A percentile compares a stretch with the other conserved stretches of the same genome.
phyloP scores from a whole-genome alignment of 2,797 vertebrate species.

The Danio tinwini region DNA sequence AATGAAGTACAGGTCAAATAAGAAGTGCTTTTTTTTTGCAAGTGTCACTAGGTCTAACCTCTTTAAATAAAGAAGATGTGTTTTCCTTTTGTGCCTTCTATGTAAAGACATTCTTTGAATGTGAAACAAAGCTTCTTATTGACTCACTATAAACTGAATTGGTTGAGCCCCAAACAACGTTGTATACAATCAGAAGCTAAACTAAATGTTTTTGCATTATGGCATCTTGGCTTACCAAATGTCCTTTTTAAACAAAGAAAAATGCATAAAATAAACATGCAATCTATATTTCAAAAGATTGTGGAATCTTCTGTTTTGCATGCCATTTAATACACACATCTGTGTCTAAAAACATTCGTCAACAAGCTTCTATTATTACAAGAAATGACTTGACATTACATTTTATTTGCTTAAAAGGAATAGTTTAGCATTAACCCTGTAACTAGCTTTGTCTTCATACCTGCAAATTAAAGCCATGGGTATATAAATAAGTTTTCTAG shows the following conservation, averaged over 20 bases:
- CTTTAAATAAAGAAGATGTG: not conserved
- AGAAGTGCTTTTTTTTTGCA: no score
- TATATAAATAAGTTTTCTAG: not conserved
- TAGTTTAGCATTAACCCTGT: not conserved
- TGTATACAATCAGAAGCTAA: not conserved
- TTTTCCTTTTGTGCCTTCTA: not conserved
- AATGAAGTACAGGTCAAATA: no score
- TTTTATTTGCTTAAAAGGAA: not conserved
- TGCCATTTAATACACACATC: not conserved
- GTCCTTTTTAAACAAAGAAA: not conserved
- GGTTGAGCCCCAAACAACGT: not conserved
- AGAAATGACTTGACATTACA: not conserved
- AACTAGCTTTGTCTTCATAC: not conserved
- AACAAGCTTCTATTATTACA: not conserved
- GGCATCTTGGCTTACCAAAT: not conserved
- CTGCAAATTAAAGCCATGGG: not conserved
- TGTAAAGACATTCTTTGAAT: conserved; percentile 23
- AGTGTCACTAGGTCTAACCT: not conserved
- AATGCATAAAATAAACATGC: not conserved
- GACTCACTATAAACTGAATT: not conserved
- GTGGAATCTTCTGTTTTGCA: not conserved
- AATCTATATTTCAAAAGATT: not conserved
- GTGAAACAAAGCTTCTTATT: conserved; percentile 1
- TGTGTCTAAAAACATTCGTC: not conserved
- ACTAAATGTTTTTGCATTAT: not conserved